Evolutionary conservation across 2,797 vertebrate species (phyloP).

Genomic region (Decapterus maruadsi): DNA sequence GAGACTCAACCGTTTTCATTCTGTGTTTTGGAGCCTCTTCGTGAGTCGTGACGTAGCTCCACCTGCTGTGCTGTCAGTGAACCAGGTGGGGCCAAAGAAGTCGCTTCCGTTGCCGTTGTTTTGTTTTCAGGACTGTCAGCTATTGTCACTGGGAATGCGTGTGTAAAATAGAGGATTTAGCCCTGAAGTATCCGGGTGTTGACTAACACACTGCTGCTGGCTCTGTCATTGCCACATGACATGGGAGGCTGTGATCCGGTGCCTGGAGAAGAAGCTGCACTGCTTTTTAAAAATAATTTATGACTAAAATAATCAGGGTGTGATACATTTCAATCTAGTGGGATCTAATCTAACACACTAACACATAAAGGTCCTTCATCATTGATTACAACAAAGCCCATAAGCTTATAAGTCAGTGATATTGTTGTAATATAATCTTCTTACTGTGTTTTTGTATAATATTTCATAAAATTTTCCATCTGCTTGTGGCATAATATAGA

Average conservation of each 20-base stretch:
- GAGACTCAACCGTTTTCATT: neutral
- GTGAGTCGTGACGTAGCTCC: neutral
- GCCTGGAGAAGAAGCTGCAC: neutral
- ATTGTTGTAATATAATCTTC: neutral
- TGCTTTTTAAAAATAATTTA: neutral
- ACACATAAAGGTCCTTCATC: neutral
- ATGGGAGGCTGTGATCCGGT: neutral
- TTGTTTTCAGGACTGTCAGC: slow-evolving; percentile 9
- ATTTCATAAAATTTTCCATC: neutral
- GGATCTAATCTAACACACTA: too few species aligned
- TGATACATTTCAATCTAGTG: too few species aligned
- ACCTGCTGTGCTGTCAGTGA: neutral
- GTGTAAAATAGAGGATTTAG: slow-evolving; percentile 8
- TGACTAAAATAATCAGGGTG: too few species aligned
- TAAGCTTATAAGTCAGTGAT: neutral
- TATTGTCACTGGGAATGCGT: slow-evolving; percentile 17
- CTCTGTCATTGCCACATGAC: slow-evolving; percentile 59
- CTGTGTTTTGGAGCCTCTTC: neutral
- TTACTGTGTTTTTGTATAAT: neutral
- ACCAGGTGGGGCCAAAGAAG: slow-evolving; percentile 1
- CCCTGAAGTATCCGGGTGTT: slow-evolving; percentile 1
- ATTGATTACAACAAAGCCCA: neutral
- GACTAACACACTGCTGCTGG: slow-evolving; percentile 35
- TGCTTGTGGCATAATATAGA: neutral
- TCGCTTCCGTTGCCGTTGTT: neutral